Conservation (phyloP, 2,888 invertebrate genomes). For the Eubasilissa splendida region DNA sequence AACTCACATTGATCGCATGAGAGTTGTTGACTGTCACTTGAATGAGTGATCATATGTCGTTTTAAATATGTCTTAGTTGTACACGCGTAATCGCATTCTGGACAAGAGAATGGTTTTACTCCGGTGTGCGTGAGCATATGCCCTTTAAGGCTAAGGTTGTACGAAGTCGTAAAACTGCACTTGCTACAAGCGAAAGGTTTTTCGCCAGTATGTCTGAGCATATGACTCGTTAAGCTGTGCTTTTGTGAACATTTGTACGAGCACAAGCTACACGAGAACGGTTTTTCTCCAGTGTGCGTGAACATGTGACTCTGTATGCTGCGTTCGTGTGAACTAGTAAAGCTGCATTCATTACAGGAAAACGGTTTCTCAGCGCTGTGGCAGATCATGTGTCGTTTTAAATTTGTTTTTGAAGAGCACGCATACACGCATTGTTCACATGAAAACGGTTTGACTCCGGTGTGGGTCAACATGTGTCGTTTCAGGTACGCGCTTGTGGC, state of each 20-base stretch:
- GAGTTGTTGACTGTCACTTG: too few relatives aligned
- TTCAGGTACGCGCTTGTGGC: neutral
- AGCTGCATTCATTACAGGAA: neutral
- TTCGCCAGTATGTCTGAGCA: neutral
- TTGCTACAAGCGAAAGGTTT: neutral
- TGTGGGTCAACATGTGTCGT: neutral
- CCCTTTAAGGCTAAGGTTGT: neutral
- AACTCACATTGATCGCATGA: too few relatives aligned
- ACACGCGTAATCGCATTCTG: too few relatives aligned
- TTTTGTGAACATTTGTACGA: neutral
- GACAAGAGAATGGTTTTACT: neutral
- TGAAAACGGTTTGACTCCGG: neutral
- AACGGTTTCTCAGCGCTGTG: constrained; percentile 19
- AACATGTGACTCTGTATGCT: neutral
- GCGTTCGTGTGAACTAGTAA: neutral
- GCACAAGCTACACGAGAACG: neutral
- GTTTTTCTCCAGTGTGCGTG: constrained; percentile 18
- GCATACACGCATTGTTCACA: neutral
- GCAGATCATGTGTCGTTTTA: constrained; percentile 4
- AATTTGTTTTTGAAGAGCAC: neutral
- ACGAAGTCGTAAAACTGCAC: too few relatives aligned
- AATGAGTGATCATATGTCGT: too few relatives aligned
- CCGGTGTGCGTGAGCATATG: neutral
- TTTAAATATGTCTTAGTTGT: too few relatives aligned
- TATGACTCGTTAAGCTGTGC: neutral